Evolutionary conservation across 2,888 invertebrate genomes (phyloP), one percentile per base, ranked within the genome.

Genomic region (Palloptera scutellata): DNA sequence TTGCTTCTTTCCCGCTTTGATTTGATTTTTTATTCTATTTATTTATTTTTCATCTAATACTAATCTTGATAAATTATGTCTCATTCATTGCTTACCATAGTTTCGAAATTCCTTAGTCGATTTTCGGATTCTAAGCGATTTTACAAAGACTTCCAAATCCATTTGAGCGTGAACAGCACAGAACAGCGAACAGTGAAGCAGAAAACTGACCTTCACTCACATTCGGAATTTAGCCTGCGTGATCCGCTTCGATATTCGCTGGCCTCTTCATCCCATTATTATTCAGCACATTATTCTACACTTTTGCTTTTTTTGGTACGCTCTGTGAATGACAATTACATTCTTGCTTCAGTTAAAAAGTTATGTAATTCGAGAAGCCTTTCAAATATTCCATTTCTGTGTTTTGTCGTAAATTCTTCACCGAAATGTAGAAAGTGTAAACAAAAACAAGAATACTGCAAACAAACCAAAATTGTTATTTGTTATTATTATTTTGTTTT

Each of bases 161-260:
- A 41, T 62, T 58, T 54, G 59, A 59, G 30, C 54, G 51, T 61
- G 48, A 48, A 41, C 42, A 43, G 42, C 17, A 30, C 15, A 6
- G 48, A 59, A n/a, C 61, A 20, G 53, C 52, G 43, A 55, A 63
- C 48, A 53, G 40, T 54, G 42, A 17, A 43, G 20, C 51, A 42
- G 13, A 45, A 60, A 12, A 45, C 30, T 66, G 67, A 64, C 64
- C 64, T 70, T 70, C 67, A 61, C 58, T 67, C 58, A 67, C 41
- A 41, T 70, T 70, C 51, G n/a, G 13, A 45, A 40, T 48, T 11
- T 3, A 15, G 42, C 52, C 30, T 30, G 30, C 30, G 30, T 30
- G 30, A 30, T 30, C 30, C 30, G 30, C 30, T 30, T 6, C 30
- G 30, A 6, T 30, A 30, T 30, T 6, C 13, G 48, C 3, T 3